These are phyloP conservation scores for Collichthys lucidus DNA, from an alignment of 2,113 vertebrate genomes.

Conservation along the genomic window DNA sequence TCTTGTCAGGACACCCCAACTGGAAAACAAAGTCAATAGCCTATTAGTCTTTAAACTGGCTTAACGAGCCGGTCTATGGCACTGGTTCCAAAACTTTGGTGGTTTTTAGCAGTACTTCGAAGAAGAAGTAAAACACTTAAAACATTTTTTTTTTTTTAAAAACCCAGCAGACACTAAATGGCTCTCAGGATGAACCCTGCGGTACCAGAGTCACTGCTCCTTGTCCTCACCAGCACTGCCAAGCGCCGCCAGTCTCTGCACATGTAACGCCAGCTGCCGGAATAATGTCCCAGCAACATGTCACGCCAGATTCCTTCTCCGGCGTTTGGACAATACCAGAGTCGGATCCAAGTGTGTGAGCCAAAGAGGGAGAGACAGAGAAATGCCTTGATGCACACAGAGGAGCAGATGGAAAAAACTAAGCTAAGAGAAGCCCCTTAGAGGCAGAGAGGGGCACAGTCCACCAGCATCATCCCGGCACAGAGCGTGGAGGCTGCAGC, in stretches of 20 bases:
- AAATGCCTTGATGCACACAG: slow-evolving; percentile 39
- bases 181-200: slow-evolving; percentile 42
- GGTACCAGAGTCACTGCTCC: slow-evolving; percentile 38
- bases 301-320: slow-evolving; percentile 69
- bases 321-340: slow-evolving; percentile 68
- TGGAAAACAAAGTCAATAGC: neutral
- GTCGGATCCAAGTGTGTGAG: slow-evolving; percentile 63
- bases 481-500: slow-evolving; percentile 3
- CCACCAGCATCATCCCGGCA: slow-evolving; percentile 17
- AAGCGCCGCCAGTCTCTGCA: slow-evolving; percentile 49
- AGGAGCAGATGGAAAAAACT: slow-evolving; percentile 69
- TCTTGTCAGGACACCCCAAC: neutral
- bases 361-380: slow-evolving; percentile 47
- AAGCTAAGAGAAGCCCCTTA: slow-evolving; percentile 53
- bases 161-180: slow-evolving; percentile 17
- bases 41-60: neutral
- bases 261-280: slow-evolving; percentile 68
- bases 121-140: neutral
- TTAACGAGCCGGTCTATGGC: too few species aligned
- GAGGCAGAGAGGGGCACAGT: slow-evolving; percentile 38
- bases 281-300: slow-evolving; percentile 61
- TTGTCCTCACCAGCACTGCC: slow-evolving; percentile 28
- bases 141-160: neutral
- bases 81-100: neutral
- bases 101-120: neutral